Evolutionary conservation across 1,140 invertebrate genomes (phyloP).

Genomic region (Zaprionus ghesquierei): DNA sequence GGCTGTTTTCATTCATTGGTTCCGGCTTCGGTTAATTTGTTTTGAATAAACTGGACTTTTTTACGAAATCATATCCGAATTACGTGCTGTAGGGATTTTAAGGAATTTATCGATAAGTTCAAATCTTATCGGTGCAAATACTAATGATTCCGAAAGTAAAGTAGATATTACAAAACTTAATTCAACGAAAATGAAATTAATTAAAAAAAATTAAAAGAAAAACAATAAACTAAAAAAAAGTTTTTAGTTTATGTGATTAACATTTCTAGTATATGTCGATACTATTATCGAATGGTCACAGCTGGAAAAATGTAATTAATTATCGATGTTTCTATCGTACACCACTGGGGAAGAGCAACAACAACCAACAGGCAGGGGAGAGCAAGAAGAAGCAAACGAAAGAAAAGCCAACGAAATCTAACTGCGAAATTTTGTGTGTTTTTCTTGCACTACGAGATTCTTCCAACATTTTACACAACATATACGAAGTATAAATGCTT

Average conservation of each 20-base stretch:
- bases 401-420: conserved; percentile 45
- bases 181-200: not conserved
- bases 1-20: conserved; percentile 37
- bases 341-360: conserved; percentile 15
- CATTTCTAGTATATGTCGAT: not conserved
- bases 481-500: conserved; percentile 16
- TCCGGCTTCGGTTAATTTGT: conserved; percentile 6
- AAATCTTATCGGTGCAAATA: not conserved
- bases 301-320: not conserved
- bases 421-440: conserved; percentile 36
- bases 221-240: not conserved
- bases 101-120: conserved; percentile 21
- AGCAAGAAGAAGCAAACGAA: conserved; percentile 34
- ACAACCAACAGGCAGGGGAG: conserved; percentile 23
- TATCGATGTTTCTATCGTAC: conserved; percentile 25
- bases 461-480: conserved; percentile 3
- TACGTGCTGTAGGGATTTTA: conserved; percentile 27
- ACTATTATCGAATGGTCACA: not conserved
- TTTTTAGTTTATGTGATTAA: not conserved
- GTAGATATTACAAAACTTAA: not conserved
- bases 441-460: conserved; percentile 30
- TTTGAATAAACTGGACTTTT: conserved; percentile 33
- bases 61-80: conserved; percentile 44
- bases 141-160: not conserved
- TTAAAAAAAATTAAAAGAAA: not conserved